A percentile compares a stretch with the other conserved stretches of the same genome.
These are phyloP conservation scores for Procambarus clarkii DNA, from an alignment of 1,140 invertebrate species.

Conservation along the genomic window DNA sequence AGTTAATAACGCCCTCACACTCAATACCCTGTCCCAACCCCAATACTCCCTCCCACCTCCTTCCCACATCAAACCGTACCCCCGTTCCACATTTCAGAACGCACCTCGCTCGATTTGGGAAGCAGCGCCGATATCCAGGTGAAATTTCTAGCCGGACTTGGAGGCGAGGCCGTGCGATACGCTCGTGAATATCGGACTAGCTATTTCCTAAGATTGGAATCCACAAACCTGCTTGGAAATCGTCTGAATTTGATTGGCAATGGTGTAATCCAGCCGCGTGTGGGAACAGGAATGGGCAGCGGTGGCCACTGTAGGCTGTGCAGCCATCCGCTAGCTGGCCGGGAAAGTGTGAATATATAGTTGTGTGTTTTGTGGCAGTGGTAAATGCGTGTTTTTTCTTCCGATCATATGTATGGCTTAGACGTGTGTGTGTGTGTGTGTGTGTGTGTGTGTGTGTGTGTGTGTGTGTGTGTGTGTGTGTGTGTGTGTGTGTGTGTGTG, in stretches of 20 bases:
- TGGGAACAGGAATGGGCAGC: background rate
- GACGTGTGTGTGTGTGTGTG: background rate
- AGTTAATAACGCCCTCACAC: no score
- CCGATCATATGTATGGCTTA: background rate
- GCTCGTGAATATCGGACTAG: background rate
- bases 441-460: background rate
- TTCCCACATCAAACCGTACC: no score
- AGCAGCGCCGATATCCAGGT: background rate
- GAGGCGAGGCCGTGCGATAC: background rate
- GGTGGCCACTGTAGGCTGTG: background rate
- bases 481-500: no score
- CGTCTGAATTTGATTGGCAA: background rate
- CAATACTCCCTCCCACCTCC: no score
- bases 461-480: no score
- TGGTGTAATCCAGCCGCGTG: background rate
- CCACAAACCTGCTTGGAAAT: background rate
- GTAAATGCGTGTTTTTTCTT: no score
- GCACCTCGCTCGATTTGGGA: background rate
- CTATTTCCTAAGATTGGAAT: constrained; percentile 14
- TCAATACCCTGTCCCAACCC: no score
- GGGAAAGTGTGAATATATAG: no score
- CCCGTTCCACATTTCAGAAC: background rate
- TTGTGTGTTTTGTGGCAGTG: no score
- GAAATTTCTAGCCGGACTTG: background rate
- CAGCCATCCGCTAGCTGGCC: no score